Conservation (phyloP, 2,888 invertebrate genomes). For the Crepidodera aurea region DNA sequence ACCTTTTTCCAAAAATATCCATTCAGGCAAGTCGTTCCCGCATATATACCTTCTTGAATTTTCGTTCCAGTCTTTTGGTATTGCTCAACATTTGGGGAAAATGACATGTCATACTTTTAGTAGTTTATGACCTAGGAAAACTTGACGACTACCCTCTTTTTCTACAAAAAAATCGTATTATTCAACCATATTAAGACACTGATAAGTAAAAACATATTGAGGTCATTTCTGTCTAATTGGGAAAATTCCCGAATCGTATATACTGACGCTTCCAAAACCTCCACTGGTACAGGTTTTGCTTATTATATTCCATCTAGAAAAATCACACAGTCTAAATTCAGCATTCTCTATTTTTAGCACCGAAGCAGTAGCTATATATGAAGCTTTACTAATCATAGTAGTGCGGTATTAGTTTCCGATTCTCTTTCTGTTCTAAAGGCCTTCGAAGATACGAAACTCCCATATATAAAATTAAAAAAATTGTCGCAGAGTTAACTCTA, state of each 20-base stretch:
- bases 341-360: neutral
- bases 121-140: neutral
- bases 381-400: neutral
- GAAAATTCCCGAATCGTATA: neutral
- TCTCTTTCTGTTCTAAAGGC: conserved; percentile 4
- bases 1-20: no score
- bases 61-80: neutral
- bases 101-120: no score
- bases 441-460: neutral
- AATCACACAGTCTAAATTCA: neutral
- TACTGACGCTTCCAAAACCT: conserved; percentile 3
- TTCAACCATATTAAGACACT: neutral
- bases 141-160: neutral
- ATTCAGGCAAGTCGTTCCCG: no score
- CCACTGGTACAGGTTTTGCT: conserved; percentile 1
- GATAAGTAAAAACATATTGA: neutral
- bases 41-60: no score
- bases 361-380: no score
- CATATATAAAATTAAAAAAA: neutral
- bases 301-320: neutral
- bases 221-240: conserved; percentile 2
- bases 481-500: neutral
- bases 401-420: neutral
- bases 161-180: neutral
- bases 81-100: no score